Evolutionary conservation across 2,797 vertebrate species (phyloP), one percentile per base, ranked within the genome.

Genomic region (Aselliscus stoliczkanus): DNA sequence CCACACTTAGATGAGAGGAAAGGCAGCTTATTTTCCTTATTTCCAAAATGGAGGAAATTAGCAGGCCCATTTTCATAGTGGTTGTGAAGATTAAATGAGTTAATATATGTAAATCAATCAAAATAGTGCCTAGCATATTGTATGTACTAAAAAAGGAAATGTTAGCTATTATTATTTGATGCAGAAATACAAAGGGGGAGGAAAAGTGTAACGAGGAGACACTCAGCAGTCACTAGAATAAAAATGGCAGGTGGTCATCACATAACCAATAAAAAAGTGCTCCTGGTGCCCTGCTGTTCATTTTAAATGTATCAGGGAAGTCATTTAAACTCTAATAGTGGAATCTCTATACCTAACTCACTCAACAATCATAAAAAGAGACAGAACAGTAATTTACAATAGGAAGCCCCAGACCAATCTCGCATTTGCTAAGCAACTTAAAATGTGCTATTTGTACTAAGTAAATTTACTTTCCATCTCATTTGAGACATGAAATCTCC

Each of bases 331-430:
- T 69, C 21, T 88, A 81, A 73, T 56, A 39, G 44, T 79, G 7
- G n/a, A 76, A 62, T 60, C 79, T 75, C 88, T 69, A 69, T 29
- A 82, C 34, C 15, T 88, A 88, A 88, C 31, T 95, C 79, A 90
- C 77, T 77, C 25, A 31, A 86, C 42, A 93, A 62, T 82, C 80
- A 95, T 25, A 81, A 50, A 83, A 95, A 95, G 25, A 88, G n/a
- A 88, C 11, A 93, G 14, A 77, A 44, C 9, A 75, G 73, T 62
- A 64, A 94, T 91, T 89, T 89, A 64, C 7, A 94, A 65, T 1
- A 52, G 70, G 39, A 92, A 92, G 42, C 80, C 27, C 44, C 37
- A 83, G 34, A 69, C 89, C 88, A 92, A 67, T 5, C 64, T 83
- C 60, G 73, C 31, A 54, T 60, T 85, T 2, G 4, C n/a, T 79